These are phyloP conservation scores for Leptobrachium ailaonicum DNA, from an alignment of 2,113 vertebrate genomes.

Conservation along the genomic window DNA sequence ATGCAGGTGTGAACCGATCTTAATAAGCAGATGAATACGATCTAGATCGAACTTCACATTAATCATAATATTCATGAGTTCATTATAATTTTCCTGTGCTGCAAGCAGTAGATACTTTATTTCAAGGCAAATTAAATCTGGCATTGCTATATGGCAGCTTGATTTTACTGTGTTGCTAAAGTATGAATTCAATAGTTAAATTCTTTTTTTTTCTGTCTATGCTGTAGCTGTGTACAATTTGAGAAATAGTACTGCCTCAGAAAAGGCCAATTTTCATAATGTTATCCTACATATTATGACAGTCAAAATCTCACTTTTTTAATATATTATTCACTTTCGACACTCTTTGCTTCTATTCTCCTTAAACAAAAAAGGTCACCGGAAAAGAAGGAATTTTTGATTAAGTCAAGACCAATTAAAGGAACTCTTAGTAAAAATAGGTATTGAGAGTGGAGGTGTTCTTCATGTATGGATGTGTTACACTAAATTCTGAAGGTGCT, in stretches of 20 bases:
- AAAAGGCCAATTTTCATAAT: not conserved
- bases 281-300: conserved; percentile 3
- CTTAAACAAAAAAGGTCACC: not conserved
- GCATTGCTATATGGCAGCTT: conserved; percentile 17
- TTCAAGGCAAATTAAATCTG: conserved; percentile 43
- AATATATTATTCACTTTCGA: not conserved
- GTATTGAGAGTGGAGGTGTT: no score
- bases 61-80: conserved; percentile 51
- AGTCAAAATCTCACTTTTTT: conserved; percentile 1
- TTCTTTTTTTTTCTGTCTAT: not conserved
- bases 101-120: conserved; percentile 43
- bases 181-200: conserved; percentile 11
- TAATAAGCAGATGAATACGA: conserved; percentile 48
- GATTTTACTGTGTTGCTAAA: conserved; percentile 5
- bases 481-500: no score
- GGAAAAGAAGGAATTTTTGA: not conserved
- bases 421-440: no score
- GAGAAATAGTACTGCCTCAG: not conserved
- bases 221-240: not conserved
- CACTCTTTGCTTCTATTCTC: not conserved
- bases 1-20: conserved; percentile 45
- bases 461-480: no score
- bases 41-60: conserved; percentile 46
- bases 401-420: not conserved
- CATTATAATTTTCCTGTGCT: conserved; percentile 37